Percentiles rank a stretch among this genome's conserved stretches.
Conservation (phyloP, 2,797 vertebrate species). For the Myotis daubentonii region DNA sequence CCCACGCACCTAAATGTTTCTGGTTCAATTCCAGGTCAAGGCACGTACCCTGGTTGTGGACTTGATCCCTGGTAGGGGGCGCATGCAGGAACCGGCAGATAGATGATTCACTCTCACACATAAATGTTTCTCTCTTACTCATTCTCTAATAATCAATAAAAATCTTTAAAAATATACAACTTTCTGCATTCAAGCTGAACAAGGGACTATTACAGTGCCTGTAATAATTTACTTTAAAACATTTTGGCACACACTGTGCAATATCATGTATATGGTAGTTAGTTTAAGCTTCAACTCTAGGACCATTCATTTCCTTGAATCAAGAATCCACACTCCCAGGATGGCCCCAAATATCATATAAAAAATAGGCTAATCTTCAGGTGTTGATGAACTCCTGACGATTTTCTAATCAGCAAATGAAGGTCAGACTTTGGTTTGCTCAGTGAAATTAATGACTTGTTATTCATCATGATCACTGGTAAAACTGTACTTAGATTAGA, state of each 20-base stretch:
- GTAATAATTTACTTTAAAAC: not conserved
- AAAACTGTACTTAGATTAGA: not conserved
- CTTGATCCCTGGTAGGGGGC: not conserved
- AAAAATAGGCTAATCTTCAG: not conserved
- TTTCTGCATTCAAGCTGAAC: not conserved
- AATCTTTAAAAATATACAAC: not conserved
- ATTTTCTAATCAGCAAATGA: constrained; percentile 43
- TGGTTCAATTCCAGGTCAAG: not conserved
- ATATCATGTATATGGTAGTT: not conserved
- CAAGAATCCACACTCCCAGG: not conserved
- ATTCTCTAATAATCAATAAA: not conserved
- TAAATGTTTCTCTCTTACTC: not conserved
- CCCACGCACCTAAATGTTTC: not conserved
- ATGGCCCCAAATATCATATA: not conserved
- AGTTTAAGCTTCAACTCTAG: not conserved
- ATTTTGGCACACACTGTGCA: not conserved
- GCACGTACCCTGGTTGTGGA: not conserved
- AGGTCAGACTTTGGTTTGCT: not conserved
- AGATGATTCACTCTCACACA: not conserved
- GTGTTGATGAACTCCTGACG: not conserved
- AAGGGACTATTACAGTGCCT: not conserved
- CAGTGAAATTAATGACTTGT: not conserved
- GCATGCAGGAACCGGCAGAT: not conserved
- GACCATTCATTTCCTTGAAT: not conserved
- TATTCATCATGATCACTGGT: not conserved